Evolutionary conservation across 2,113 vertebrate genomes (phyloP), one percentile per base, ranked within the genome.

Genomic region (Dipodomys spectabilis): DNA sequence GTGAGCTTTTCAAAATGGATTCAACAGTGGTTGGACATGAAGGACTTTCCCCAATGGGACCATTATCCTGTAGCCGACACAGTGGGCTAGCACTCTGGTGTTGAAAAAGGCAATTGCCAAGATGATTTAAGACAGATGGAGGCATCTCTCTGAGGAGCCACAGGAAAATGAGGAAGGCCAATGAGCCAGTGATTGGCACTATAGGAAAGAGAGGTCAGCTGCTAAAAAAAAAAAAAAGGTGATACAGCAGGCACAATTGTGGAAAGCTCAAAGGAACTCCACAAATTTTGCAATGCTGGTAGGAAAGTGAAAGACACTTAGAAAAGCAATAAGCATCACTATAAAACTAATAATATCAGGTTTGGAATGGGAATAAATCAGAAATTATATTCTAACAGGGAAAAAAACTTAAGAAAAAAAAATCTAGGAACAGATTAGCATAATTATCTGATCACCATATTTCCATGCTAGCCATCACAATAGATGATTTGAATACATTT

Each of bases 91-190:
- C 20, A 68, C 16, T 22, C 62, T 30, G 13, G 75, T 95, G 92
- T 32, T 86, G 77, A 86, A 94, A 94, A 81, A 86, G 90, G 81
- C 75, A 95, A 88, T 28, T 65, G 86, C 49, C 78, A 49, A 78
- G 77, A 89, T 65, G 49, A 91, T 67, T 71, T 86, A 68, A 92
- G 91, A 92, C 91, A 92, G 57, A 86, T 90, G 80, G 74, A 71
- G 4, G 67, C 28, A 75, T 65, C 60, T 57, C 72, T 90, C 64
- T 5, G 30, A 92, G 79, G 67, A 80, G 27, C 13, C 80, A 39
- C 23, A 49, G 45, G 15, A 82, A 79, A 60, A 44, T 18, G 72
- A 79, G 60, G 25, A 72, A 28, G 16, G 81, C 4, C 39, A 71
- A 78, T 1, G 13, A 93, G 74, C 11, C 60, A 32, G 39, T 6